Evolutionary conservation across 2,888 invertebrate genomes (phyloP).

Genomic region (Anoncus sp.): DNA sequence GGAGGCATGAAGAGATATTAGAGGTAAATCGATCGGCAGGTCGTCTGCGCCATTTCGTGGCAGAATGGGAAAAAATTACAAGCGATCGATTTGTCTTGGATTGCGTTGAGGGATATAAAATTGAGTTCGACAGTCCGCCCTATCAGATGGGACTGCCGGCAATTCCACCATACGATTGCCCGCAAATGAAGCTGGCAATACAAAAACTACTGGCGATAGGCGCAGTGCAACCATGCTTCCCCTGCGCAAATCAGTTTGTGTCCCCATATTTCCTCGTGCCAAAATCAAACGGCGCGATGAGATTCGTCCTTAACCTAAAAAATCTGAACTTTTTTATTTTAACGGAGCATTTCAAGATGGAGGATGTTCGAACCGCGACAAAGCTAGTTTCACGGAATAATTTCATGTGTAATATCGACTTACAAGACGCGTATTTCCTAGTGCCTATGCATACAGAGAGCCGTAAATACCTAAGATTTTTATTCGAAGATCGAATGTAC

Average conservation of each 20-base stretch:
- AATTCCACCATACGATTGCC: conserved; percentile 20
- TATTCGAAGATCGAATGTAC: conserved; percentile 32
- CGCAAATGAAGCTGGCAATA: conserved; percentile 32
- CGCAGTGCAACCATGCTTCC: conserved; percentile 37
- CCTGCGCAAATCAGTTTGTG: conserved; percentile 44
- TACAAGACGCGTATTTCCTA: conserved; percentile 33
- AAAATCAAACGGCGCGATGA: conserved; percentile 54
- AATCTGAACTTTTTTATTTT: conserved; percentile 46
- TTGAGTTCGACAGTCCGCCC: conserved; percentile 21
- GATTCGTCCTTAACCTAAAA: conserved; percentile 65
- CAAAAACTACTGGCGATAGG: conserved; percentile 32
- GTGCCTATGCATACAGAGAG: conserved; percentile 32
- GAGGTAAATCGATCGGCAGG: conserved; percentile 47
- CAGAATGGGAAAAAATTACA: conserved; percentile 56
- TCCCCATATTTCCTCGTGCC: conserved; percentile 56
- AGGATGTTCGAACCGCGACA: no score
- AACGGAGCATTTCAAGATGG: conserved; percentile 62
- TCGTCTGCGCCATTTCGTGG: conserved; percentile 49
- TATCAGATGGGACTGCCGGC: conserved; percentile 20
- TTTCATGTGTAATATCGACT: conserved; percentile 52
- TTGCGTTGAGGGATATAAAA: conserved; percentile 30
- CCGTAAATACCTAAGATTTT: conserved; percentile 53
- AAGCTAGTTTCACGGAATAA: conserved; percentile 45
- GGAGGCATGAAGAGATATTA: conserved; percentile 29
- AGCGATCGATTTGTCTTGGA: conserved; percentile 38